Base-by-base conservation (phyloP, 2,113 vertebrate species). In the rabbit (Oryctolagus cuniculus) region DNA sequence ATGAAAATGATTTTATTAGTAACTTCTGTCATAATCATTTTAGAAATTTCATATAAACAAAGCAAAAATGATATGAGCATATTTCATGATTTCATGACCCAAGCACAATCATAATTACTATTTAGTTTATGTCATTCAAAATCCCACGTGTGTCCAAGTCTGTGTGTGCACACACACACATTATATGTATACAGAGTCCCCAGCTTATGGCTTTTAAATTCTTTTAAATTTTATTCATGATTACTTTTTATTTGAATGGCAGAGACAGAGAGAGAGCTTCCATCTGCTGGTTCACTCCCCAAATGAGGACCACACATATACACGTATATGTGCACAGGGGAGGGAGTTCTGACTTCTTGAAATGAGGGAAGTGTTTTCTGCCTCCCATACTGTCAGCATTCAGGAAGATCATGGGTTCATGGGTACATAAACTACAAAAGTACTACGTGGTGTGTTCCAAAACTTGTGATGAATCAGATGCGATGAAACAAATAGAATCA, bases 111-210 rank as follows among this genome's bases (percentile, higher is more conserved):
- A 25, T 17, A 27, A 24, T 31, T n/a, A 73, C 22, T 3, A 31
- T 29, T 49, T 55, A n/a, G 11, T 63, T 6, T 51, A 13, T 5
- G 0, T 64, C n/a, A 83, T 36, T 22, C 13, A 24, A 25, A 53
- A 22, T 21, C 19, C 1, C 49, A 25, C 5, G 15, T 34, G 49
- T 58, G 10, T 24, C 36, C 2, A 4, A 6, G 3, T 51, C 2
- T 44, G 1, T 38, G 3, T 24, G 31, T 27, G 27, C 16, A 19
- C 7, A 17, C 10, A 8, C 0, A 19, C 6, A 16, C 3, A 27
- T 10, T 25, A 9, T 9, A 44, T 44, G 67, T 5, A 31, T 61
- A 25, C 29, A 51, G 24, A 64, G 4, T 19, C 55, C 55, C 19
- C 55, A 58, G 55, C 55, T 44, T 58, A 58, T 58, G 55, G 55